Percentiles rank a stretch among this genome's conserved stretches.
phyloP scores from a whole-genome alignment of 35 echinoderm and acorn worm species.

The Ophioderma brevispina region DNA sequence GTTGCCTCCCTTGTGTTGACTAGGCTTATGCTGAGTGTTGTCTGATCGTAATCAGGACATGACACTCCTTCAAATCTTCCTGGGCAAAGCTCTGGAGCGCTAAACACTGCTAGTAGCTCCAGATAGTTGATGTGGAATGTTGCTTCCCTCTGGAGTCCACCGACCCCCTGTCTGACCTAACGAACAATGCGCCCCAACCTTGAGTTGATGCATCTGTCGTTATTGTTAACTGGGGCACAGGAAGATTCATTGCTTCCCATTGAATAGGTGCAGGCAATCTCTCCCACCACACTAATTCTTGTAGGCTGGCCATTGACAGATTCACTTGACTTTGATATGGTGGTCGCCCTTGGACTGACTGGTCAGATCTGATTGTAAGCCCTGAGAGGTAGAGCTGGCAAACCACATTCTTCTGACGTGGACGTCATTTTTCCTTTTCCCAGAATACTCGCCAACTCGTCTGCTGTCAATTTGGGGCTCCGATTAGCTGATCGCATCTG shows the following conservation, averaged over 20 bases:
- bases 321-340: neutral
- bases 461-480: neutral
- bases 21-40: slow-evolving; percentile 30
- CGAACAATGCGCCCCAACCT: slow-evolving; percentile 20
- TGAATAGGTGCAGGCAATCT: slow-evolving; percentile 1
- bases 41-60: neutral
- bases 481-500: too few relatives aligned
- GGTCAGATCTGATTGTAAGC: slow-evolving; percentile 26
- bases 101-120: slow-evolving; percentile 25
- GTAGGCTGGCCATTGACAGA: too few relatives aligned
- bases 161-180: slow-evolving; percentile 20
- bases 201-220: too few relatives aligned
- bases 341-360: slow-evolving; percentile 11
- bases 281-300: slow-evolving; percentile 48
- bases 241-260: neutral
- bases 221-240: slow-evolving; percentile 9
- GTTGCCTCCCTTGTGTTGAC: slow-evolving; percentile 40
- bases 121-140: too few relatives aligned
- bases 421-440: slow-evolving; percentile 39
- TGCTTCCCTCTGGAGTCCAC: neutral
- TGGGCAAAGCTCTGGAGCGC: slow-evolving; percentile 21
- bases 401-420: slow-evolving; percentile 12
- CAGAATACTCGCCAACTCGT: slow-evolving; percentile 1
- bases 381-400: slow-evolving; percentile 3
- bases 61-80: neutral